Conservation (phyloP, 2,888 invertebrate genomes). For the Meta bourneti region DNA sequence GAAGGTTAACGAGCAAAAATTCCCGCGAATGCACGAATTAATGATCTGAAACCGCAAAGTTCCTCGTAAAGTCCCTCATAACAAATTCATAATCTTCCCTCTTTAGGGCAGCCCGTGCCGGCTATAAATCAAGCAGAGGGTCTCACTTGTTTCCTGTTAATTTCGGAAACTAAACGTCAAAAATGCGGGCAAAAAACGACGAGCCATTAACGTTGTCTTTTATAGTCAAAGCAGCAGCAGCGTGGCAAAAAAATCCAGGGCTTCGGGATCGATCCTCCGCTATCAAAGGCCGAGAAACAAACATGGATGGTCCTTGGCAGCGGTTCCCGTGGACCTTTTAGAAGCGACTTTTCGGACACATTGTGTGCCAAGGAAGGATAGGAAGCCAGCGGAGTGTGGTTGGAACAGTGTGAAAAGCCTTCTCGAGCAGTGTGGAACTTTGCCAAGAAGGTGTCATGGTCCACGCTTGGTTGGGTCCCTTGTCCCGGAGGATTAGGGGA, state of each 20-base stretch:
- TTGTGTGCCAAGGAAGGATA: background rate
- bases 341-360: background rate
- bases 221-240: conserved; percentile 19
- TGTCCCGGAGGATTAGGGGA: conserved; percentile 48
- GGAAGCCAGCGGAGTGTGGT: conserved; percentile 39
- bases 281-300: background rate
- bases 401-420: conserved; percentile 45
- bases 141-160: conserved; percentile 60
- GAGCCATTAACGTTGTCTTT: conserved; percentile 24
- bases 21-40: conserved; percentile 51
- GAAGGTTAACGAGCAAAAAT: conserved; percentile 38
- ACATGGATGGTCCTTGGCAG: background rate
- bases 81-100: conserved; percentile 64
- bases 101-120: conserved; percentile 17
- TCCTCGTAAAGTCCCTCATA: conserved; percentile 56
- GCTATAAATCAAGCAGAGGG: conserved; percentile 53
- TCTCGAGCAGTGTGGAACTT: conserved; percentile 32
- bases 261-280: background rate
- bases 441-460: conserved; percentile 63
- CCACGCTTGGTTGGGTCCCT: conserved; percentile 37
- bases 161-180: conserved; percentile 50
- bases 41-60: conserved; percentile 54
- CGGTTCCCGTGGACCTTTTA: background rate
- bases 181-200: conserved; percentile 32
- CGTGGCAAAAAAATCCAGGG: background rate